Conservation (phyloP, 2,113 vertebrate genomes). For the Vombatus ursinus region DNA sequence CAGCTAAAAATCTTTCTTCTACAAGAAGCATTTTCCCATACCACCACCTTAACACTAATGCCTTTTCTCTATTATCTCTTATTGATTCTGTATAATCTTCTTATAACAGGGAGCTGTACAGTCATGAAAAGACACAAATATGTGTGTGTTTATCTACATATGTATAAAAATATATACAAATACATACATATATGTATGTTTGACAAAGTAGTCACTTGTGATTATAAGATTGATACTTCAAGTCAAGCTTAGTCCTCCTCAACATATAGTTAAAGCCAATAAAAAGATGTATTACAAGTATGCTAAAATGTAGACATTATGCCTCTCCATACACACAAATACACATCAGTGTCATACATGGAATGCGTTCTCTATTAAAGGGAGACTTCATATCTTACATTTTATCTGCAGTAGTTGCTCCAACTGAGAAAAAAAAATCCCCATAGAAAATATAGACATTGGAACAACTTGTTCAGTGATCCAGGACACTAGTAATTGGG, state of each 20-base stretch:
- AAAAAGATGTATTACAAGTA: neutral
- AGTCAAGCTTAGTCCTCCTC: no score
- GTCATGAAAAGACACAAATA: neutral
- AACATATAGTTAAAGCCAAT: no score
- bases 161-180: neutral
- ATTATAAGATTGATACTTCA: neutral
- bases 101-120: neutral
- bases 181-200: neutral
- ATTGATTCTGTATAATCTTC: neutral
- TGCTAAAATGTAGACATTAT: neutral
- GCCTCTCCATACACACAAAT: neutral
- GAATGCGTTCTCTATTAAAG: neutral
- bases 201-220: neutral
- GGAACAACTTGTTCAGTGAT: neutral
- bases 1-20: neutral
- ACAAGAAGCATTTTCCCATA: neutral
- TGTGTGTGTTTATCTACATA: neutral
- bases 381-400: neutral
- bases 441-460: neutral
- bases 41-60: neutral
- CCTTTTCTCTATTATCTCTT: neutral
- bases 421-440: neutral
- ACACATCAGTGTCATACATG: neutral
- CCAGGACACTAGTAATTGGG: neutral
- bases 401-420: neutral